phyloP scores from a whole-genome alignment of 2,797 vertebrate species.

The Hypotaenidia okinawae region DNA sequence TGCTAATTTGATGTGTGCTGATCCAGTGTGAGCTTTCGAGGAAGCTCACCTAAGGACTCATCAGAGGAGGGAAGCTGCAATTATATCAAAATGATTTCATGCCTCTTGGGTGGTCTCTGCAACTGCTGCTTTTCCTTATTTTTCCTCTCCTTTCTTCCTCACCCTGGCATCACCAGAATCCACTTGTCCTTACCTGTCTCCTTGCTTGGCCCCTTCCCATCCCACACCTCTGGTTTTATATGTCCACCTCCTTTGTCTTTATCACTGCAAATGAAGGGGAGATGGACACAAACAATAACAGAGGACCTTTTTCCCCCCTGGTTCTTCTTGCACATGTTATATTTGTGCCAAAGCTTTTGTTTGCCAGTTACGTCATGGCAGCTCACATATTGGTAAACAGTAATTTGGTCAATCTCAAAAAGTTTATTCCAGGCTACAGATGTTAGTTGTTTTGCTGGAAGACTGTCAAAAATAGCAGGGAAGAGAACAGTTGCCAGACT shows the following conservation, averaged over 20 bases:
- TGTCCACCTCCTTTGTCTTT: not conserved
- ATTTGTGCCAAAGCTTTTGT: not conserved
- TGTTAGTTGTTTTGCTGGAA: constrained; percentile 21
- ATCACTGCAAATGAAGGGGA: fast-evolving
- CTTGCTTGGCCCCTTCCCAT: not conserved
- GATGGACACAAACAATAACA: not conserved
- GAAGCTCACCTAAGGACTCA: not conserved
- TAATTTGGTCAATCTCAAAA: not conserved
- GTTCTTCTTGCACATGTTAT: not conserved
- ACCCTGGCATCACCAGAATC: not conserved
- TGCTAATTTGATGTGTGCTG: not conserved
- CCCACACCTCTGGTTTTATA: not conserved
- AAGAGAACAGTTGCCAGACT: not conserved
- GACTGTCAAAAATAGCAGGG: not conserved
- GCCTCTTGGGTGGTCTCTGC: not conserved
- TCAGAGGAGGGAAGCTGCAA: not conserved
- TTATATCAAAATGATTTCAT: not conserved
- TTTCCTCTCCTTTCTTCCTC: not conserved
- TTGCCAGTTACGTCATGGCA: not conserved
- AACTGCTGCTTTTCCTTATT: not conserved
- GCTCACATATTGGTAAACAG: constrained; percentile 3
- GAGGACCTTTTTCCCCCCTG: not conserved
- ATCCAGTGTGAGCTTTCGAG: not conserved
- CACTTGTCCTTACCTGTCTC: not conserved
- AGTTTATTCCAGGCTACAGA: not conserved